Evolutionary conservation across 2,888 invertebrate species (phyloP).

Genomic region (Pinctada fucata): DNA sequence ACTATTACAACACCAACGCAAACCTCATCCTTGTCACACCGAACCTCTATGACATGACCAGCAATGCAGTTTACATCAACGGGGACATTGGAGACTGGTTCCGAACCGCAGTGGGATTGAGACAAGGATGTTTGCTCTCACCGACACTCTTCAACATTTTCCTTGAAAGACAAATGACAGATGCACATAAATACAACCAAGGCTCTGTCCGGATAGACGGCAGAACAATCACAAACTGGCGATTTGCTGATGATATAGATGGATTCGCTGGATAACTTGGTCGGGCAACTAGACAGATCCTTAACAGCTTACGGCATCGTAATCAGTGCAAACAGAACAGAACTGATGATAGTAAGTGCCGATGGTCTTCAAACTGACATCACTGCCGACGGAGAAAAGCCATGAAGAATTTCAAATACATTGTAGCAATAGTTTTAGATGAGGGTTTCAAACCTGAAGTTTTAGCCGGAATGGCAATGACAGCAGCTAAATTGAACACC

Average conservation of each 20-base stretch:
- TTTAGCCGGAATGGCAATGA: slow-evolving; percentile 16
- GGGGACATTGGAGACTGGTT: slow-evolving; percentile 41
- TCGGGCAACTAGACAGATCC: background rate
- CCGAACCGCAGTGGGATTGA: slow-evolving; percentile 36
- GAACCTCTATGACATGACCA: too few relatives aligned
- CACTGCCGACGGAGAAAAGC: background rate
- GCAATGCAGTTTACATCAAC: too few relatives aligned
- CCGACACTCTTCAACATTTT: slow-evolving; percentile 39
- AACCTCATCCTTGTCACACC: too few relatives aligned
- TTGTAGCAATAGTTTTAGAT: slow-evolving; percentile 13
- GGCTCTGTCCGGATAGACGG: slow-evolving; percentile 43
- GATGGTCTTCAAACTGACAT: background rate
- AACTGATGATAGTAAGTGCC: slow-evolving; percentile 9
- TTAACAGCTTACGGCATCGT: slow-evolving; percentile 3
- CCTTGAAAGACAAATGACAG: slow-evolving; percentile 34
- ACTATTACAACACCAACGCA: too few relatives aligned
- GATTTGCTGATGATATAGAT: slow-evolving; percentile 39
- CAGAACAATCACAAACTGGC: slow-evolving; percentile 35
- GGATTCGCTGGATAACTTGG: slow-evolving; percentile 1
- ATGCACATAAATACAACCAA: slow-evolving; percentile 37
- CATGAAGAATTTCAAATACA: slow-evolving; percentile 6
- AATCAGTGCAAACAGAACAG: slow-evolving; percentile 20
- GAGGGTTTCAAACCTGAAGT: slow-evolving; percentile 11
- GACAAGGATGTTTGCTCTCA: slow-evolving; percentile 35
- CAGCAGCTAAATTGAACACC: slow-evolving; percentile 11